phyloP scores from a whole-genome alignment of 2,113 vertebrate genomes.

The Eublepharis macularius region DNA sequence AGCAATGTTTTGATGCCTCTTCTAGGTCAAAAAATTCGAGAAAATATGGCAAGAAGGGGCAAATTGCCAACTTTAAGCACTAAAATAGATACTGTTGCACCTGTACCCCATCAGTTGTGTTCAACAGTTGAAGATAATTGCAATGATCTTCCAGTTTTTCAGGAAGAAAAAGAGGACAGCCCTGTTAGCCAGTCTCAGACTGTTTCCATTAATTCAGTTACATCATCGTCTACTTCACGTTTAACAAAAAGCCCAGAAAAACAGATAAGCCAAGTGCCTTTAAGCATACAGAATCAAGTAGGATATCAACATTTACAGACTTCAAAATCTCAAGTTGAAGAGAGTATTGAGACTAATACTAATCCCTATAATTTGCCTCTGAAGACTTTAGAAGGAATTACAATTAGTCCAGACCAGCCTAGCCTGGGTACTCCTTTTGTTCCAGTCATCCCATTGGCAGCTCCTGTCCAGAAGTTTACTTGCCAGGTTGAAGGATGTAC shows the following conservation, averaged over 20 bases:
- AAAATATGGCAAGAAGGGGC: constrained; percentile 67
- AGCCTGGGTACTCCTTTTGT: constrained; percentile 63
- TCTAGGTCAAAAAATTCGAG: constrained; percentile 69
- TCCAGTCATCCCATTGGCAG: constrained; percentile 65
- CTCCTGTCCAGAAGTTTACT: constrained; percentile 79
- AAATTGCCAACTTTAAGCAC: constrained; percentile 50
- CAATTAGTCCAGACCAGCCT: constrained; percentile 65
- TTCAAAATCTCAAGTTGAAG: constrained; percentile 75
- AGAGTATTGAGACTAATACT: constrained; percentile 69
- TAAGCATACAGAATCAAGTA: constrained; percentile 67
- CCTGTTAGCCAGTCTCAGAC: constrained; percentile 59
- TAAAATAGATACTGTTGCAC: constrained; percentile 45
- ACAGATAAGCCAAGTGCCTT: constrained; percentile 69
- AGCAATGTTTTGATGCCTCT: constrained; percentile 61
- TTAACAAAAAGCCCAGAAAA: constrained; percentile 72
- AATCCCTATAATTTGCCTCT: constrained; percentile 74
- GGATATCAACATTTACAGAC: constrained; percentile 66
- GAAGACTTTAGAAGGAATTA: constrained; percentile 77
- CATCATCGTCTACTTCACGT: constrained; percentile 63
- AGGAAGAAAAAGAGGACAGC: constrained; percentile 66
- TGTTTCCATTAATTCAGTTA: constrained; percentile 66
- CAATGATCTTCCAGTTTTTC: constrained; percentile 67
- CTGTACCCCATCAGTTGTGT: constrained; percentile 51
- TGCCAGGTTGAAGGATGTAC: constrained; percentile 89
- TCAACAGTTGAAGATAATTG: constrained; percentile 48